These are phyloP conservation scores for Geotrypetes seraphini DNA, from an alignment of 2,797 vertebrate genomes.

Conservation along the genomic window DNA sequence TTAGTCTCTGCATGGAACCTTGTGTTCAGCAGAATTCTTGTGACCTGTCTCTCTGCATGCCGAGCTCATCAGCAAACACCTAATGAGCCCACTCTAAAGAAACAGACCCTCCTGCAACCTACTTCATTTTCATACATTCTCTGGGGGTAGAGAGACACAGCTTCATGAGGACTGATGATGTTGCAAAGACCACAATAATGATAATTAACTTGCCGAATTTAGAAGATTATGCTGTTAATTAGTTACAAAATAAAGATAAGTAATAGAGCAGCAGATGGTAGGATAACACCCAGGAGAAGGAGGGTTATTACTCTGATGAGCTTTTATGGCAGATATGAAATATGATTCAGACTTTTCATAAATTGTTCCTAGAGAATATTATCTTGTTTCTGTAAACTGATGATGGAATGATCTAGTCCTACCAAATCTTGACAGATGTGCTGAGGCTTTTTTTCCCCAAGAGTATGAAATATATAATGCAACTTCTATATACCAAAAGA, in stretches of 20 bases:
- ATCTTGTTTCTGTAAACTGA: slow-evolving; percentile 77
- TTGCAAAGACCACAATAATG: slow-evolving; percentile 99
- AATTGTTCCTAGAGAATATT: slow-evolving; percentile 87
- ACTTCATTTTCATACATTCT: slow-evolving; percentile 73
- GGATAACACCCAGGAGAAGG: slow-evolving; percentile 97
- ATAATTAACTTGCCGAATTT: slow-evolving; percentile 99
- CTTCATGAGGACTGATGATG: slow-evolving; percentile 99
- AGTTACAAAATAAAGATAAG: slow-evolving; percentile 99
- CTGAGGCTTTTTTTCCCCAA: slow-evolving; percentile 70
- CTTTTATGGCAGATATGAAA: slow-evolving; percentile 97
- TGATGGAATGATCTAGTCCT: slow-evolving; percentile 58
- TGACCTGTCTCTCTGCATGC: slow-evolving; percentile 84
- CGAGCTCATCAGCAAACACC: slow-evolving; percentile 93
- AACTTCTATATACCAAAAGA: background rate
- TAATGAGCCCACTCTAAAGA: slow-evolving; percentile 91
- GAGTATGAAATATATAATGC: slow-evolving; percentile 8
- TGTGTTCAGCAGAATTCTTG: slow-evolving; percentile 95
- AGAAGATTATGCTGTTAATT: slow-evolving; percentile 99
- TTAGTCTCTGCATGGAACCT: slow-evolving; percentile 86
- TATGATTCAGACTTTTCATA: slow-evolving; percentile 93
- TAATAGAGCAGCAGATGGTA: slow-evolving; percentile 99
- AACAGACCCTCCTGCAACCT: slow-evolving; percentile 79
- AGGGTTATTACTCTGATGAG: slow-evolving; percentile 99
- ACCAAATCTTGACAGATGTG: slow-evolving; percentile 82
- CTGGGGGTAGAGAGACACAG: slow-evolving; percentile 79